phyloP scores from a whole-genome alignment of 2,797 vertebrate genomes.

The Protonibea diacanthus region DNA sequence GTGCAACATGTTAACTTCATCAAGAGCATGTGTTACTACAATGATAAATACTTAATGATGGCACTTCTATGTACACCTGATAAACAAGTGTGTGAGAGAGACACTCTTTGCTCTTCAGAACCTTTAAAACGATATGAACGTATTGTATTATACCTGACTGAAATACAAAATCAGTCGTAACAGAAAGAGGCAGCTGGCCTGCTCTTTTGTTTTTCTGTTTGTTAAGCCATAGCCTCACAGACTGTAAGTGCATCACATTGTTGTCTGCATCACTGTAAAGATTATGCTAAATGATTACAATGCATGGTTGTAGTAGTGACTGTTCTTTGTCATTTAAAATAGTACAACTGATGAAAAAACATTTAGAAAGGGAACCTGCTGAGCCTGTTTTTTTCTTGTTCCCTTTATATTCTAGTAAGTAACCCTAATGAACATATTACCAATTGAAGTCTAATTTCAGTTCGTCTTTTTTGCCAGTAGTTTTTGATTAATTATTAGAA shows the following conservation, averaged over 20 bases:
- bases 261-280: neutral
- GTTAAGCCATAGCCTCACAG: neutral
- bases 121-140: neutral
- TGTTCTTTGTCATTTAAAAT: neutral
- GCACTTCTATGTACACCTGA: neutral
- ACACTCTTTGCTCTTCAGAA: neutral
- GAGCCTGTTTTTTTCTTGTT: slow-evolving; percentile 11
- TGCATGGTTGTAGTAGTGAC: neutral
- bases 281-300: neutral
- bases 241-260: neutral
- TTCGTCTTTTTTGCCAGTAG: neutral
- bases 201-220: neutral
- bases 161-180: neutral
- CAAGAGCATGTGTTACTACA: neutral
- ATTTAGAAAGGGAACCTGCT: slow-evolving; percentile 16
- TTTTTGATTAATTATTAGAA: neutral
- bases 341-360: neutral
- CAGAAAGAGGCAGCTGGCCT: no score
- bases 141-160: neutral
- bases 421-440: neutral
- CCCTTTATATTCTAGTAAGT: neutral
- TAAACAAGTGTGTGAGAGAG: neutral
- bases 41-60: slow-evolving; percentile 33
- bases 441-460: neutral
- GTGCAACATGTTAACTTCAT: slow-evolving; percentile 17